Percentiles rank a stretch among this genome's conserved stretches.
Conservation (phyloP, 2,113 vertebrate species). For the Euleptes europaea region DNA sequence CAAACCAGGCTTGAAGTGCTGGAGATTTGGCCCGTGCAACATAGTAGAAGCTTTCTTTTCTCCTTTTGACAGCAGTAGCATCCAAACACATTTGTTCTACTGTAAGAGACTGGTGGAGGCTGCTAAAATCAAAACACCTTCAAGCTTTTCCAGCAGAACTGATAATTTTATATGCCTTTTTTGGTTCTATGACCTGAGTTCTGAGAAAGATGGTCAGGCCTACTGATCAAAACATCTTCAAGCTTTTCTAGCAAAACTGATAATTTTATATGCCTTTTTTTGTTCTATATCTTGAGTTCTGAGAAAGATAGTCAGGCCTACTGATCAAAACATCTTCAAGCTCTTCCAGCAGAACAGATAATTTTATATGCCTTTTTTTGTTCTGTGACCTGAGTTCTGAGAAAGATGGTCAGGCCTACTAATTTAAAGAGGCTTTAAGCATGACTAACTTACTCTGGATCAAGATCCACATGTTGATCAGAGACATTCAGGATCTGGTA, state of each 20-base stretch:
- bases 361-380: too few relatives aligned
- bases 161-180: too few relatives aligned
- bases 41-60: neutral
- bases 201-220: too few relatives aligned
- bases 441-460: neutral
- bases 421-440: fast-evolving
- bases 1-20: neutral
- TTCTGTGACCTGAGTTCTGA: neutral
- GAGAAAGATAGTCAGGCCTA: too few relatives aligned
- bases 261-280: too few relatives aligned
- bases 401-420: neutral
- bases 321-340: fast-evolving
- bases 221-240: too few relatives aligned
- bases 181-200: too few relatives aligned
- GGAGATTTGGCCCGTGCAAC: neutral
- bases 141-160: neutral
- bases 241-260: too few relatives aligned
- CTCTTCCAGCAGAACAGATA: neutral
- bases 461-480: neutral
- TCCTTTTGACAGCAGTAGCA: neutral
- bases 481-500: too few relatives aligned
- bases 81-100: conserved; percentile 11
- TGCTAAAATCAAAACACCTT: fast-evolving
- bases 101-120: neutral
- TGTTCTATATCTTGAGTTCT: too few relatives aligned